Evolutionary conservation across 2,888 invertebrate genomes (phyloP).

Genomic region (Steromphala cineraria): DNA sequence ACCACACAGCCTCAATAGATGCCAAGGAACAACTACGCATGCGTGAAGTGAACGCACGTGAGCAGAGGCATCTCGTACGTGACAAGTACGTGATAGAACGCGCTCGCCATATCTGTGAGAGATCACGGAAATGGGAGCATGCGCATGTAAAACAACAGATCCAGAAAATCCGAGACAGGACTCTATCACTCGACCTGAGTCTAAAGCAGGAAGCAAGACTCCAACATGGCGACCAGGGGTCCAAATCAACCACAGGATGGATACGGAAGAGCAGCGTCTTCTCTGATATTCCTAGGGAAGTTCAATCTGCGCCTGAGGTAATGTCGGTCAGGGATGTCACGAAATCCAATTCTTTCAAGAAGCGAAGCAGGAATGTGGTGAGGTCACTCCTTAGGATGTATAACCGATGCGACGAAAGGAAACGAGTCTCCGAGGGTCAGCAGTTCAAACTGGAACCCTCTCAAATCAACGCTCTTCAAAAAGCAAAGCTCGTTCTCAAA

Average conservation of each 20-base stretch:
- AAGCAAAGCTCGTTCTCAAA: neutral
- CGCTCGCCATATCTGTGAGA: slow-evolving; percentile 46
- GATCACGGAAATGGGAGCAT: slow-evolving; percentile 47
- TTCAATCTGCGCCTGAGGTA: neutral
- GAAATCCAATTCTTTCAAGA: neutral
- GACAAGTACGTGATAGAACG: slow-evolving; percentile 42
- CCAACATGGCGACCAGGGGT: neutral
- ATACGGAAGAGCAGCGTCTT: neutral
- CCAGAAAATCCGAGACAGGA: slow-evolving; percentile 39
- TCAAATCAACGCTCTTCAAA: neutral
- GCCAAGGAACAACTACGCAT: slow-evolving; percentile 53
- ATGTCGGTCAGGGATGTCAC: neutral
- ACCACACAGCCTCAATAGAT: slow-evolving; percentile 46
- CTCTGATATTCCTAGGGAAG: neutral
- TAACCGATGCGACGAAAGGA: neutral
- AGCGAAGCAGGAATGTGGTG: slow-evolving; percentile 8
- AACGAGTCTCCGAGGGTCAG: neutral
- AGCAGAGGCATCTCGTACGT: slow-evolving; percentile 46
- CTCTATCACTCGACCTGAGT: slow-evolving; percentile 41
- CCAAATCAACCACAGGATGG: neutral
- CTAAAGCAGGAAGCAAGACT: slow-evolving; percentile 38
- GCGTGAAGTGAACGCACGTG: slow-evolving; percentile 56
- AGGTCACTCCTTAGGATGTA: slow-evolving; percentile 11
- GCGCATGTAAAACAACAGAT: slow-evolving; percentile 39
- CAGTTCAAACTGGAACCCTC: neutral